Evolutionary conservation across 1,140 invertebrate species (phyloP).

Genomic region (Bombus soroeensis): DNA sequence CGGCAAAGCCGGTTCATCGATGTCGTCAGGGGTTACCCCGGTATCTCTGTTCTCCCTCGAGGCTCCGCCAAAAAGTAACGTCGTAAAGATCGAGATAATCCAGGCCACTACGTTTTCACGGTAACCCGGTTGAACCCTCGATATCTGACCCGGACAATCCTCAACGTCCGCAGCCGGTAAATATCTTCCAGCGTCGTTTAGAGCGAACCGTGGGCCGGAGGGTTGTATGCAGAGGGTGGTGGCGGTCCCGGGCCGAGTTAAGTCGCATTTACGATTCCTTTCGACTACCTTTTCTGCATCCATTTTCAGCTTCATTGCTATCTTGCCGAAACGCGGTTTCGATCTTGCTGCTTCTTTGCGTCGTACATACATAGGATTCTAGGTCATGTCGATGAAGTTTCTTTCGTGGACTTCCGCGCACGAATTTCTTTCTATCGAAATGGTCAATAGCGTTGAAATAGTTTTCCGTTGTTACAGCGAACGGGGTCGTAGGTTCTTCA

Average conservation of each 20-base stretch:
- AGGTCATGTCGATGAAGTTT: not conserved
- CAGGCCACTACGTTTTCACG: conserved; percentile 51
- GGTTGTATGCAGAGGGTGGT: not conserved
- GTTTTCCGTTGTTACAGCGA: no score
- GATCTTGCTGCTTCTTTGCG: not conserved
- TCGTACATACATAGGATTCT: not conserved
- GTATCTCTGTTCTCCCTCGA: conserved; percentile 40
- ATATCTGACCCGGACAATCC: conserved; percentile 54
- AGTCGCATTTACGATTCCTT: conserved; percentile 32
- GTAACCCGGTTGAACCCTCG: conserved; percentile 51
- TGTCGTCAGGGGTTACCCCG: not conserved
- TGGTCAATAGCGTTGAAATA: not conserved
- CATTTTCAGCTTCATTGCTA: conserved; percentile 5
- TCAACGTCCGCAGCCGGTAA: conserved; percentile 60
- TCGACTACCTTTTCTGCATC: not conserved
- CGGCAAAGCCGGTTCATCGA: conserved; percentile 1
- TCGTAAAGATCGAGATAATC: conserved; percentile 71
- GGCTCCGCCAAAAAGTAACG: conserved; percentile 64
- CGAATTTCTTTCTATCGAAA: not conserved
- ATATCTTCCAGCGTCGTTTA: conserved; percentile 57
- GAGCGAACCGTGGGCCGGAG: not conserved
- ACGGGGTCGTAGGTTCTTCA: not conserved
- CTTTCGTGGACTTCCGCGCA: not conserved
- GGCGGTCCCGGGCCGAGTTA: conserved; percentile 33
- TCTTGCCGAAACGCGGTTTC: not conserved